Conservation (phyloP, 37 sponge, comb jelly and placozoan genomes). For the Agelas oroides region DNA sequence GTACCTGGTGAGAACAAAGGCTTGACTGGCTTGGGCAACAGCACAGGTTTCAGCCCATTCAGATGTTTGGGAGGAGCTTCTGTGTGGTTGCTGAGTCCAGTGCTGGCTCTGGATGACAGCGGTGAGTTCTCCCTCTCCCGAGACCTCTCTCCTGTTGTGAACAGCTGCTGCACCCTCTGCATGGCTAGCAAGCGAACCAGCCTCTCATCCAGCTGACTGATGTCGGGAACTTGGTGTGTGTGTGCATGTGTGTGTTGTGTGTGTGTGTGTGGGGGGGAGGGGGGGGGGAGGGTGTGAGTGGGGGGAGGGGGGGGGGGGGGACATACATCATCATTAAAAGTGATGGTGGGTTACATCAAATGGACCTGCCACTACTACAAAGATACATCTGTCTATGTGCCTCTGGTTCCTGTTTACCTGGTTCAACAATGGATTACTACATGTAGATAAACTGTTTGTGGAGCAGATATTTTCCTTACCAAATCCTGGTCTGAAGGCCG, state of each 20-base stretch:
- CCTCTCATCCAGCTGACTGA: constrained; percentile 39
- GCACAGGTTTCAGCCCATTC: constrained; percentile 16
- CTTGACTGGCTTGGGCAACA: constrained; percentile 1
- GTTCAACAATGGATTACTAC: too few relatives aligned
- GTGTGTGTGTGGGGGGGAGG: too few relatives aligned
- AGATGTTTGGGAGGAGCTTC: background rate
- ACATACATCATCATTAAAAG: too few relatives aligned
- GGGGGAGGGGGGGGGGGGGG: too few relatives aligned
- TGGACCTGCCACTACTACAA: too few relatives aligned
- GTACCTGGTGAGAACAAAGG: background rate
- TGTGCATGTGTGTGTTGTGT: background rate
- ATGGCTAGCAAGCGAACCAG: constrained; percentile 69
- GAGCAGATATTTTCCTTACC: background rate
- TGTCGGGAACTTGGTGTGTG: constrained; percentile 69
- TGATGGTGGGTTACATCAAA: too few relatives aligned
- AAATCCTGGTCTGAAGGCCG: background rate
- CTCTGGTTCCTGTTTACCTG: too few relatives aligned
- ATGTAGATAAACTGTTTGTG: too few relatives aligned
- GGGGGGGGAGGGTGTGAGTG: too few relatives aligned
- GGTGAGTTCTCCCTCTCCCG: background rate
- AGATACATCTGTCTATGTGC: too few relatives aligned
- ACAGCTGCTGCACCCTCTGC: constrained; percentile 79
- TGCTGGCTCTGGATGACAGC: background rate
- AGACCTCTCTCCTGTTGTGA: background rate
- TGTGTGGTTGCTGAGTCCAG: background rate